Evolutionary conservation across 1,140 invertebrate species (phyloP).

Genomic region (Drosophila persimilis): DNA sequence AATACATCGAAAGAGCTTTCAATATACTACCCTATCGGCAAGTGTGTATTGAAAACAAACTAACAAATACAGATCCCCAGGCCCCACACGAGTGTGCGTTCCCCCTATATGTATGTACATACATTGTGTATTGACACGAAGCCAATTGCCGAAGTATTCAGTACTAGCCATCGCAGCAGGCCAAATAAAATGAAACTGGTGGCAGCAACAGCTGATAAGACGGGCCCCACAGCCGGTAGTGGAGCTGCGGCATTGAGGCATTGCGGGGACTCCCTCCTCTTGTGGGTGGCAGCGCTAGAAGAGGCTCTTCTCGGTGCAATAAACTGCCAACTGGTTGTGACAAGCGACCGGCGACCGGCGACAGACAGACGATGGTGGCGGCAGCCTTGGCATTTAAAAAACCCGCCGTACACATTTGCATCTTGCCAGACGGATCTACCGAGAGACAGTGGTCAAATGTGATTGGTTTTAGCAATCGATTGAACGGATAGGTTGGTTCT

Average conservation of each 20-base stretch:
- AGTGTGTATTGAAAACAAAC: constrained; percentile 52
- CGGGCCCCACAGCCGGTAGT: constrained; percentile 38
- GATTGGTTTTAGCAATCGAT: not conserved
- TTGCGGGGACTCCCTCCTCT: not conserved
- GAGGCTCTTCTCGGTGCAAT: constrained; percentile 36
- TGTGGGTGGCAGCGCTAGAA: not conserved
- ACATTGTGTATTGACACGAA: constrained; percentile 2
- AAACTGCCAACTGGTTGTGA: constrained; percentile 45
- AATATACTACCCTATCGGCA: not conserved
- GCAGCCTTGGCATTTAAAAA: constrained; percentile 68
- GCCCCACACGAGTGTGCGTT: no score
- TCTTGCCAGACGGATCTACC: constrained; percentile 27
- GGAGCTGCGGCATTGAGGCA: not conserved
- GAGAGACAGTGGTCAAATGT: constrained; percentile 21
- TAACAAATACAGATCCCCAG: constrained; percentile 7
- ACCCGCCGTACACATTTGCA: constrained; percentile 38
- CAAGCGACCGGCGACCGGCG: not conserved
- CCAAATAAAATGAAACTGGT: constrained; percentile 34
- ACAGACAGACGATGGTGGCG: not conserved
- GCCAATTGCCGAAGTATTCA: constrained; percentile 32
- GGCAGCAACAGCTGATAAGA: constrained; percentile 68
- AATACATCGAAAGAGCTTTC: constrained; percentile 56
- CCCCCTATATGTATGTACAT: not conserved
- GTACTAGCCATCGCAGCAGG: constrained; percentile 21
- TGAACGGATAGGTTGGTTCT: not conserved